phyloP scores from a whole-genome alignment of 2,888 invertebrate genomes.

The Leucania comma region DNA sequence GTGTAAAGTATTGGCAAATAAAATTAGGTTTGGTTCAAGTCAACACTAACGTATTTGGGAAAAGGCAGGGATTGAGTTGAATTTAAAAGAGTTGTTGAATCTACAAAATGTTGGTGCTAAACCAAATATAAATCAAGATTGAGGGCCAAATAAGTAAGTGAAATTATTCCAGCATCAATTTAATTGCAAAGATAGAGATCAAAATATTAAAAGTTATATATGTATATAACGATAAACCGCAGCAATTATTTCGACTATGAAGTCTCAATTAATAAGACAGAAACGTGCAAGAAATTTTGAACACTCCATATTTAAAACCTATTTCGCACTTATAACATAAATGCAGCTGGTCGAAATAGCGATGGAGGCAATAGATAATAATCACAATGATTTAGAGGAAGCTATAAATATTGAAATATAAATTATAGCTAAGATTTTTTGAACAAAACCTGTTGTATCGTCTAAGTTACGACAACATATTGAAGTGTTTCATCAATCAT shows the following conservation, averaged over 20 bases:
- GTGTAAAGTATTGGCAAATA: conserved; percentile 34
- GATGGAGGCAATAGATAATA: conserved; percentile 33
- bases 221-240: conserved; percentile 32
- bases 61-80: conserved; percentile 20
- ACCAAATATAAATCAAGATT: neutral
- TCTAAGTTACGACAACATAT: conserved; percentile 15
- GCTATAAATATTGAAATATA: conserved; percentile 43
- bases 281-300: conserved; percentile 11
- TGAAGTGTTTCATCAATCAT: conserved; percentile 46
- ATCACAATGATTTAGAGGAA: conserved; percentile 34
- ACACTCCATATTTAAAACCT: neutral
- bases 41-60: conserved; percentile 27
- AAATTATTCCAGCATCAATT: conserved; percentile 13
- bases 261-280: conserved; percentile 27
- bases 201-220: neutral
- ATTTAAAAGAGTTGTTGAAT: conserved; percentile 29
- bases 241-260: conserved; percentile 19
- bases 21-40: conserved; percentile 22
- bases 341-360: conserved; percentile 2
- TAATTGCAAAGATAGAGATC: conserved; percentile 16
- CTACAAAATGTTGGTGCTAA: conserved; percentile 5
- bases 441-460: conserved; percentile 27
- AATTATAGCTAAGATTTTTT: conserved; percentile 32
- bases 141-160: neutral
- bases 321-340: conserved; percentile 18